Evolutionary conservation across 37 sponge, comb jelly and placozoan species (phyloP), one percentile per base, ranked within the genome.

Genomic region (Ianthella basta): DNA sequence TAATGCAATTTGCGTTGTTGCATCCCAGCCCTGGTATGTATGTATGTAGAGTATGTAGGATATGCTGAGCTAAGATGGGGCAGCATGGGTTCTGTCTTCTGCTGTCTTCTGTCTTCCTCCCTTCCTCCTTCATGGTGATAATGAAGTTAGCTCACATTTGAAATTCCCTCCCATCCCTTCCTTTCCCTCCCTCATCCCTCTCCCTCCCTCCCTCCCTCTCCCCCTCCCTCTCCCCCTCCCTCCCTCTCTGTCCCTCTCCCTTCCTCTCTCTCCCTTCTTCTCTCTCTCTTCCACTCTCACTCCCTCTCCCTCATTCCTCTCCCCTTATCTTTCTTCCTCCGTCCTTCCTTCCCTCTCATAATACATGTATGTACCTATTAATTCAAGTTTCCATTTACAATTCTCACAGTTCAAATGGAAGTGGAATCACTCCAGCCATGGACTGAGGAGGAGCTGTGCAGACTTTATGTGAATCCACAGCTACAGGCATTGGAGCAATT

Each of bases 391-490:
- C 86, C 12, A 50, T 85, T 44, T 55, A n/a, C 56, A 24, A 61
- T 61, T 29, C 8, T 44, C 27, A 24, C 86, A 86, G 90, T 56
- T 16, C 44, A 59, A 75, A 84, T 64, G 34, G 59, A 1, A 25
- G 24, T 36, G 23, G 88, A 84, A 34, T 66, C 87, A 12, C 56
- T 92, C 27, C 32, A 50, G 15, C 97, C 97, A 0, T 94, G 81
- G 80, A 65, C 88, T 38, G 97, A 96, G 55, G 88, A 90, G 25
- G 95, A 94, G 73, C 91, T 98, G 20, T 37, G 88, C 24, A 37
- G 83, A 8, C 77, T 95, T 68, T 96, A 91, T 59, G 90, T 83
- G 12, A 98, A 96, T 72, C 89, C 93, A 15, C 96, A 94, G 56
- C 86, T 98, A 15, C 91, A 84, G 30, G 75, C 80, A 18, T 84